Percentiles rank a stretch among this genome's conserved stretches.
phyloP scores from a whole-genome alignment of 2,888 invertebrate genomes.

The Amiota mariae region DNA sequence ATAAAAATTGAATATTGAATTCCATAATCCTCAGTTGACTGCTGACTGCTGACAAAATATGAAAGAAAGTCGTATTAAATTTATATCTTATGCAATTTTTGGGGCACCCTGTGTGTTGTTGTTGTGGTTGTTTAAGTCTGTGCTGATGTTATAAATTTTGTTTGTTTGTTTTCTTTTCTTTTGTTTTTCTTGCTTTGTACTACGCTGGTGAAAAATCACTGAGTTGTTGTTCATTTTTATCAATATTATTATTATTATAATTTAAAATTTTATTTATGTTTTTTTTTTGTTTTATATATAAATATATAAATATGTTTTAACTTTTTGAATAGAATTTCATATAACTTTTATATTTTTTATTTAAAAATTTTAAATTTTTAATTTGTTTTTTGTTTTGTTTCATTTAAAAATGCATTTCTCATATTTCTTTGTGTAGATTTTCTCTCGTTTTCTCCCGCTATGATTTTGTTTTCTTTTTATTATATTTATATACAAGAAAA shows the following conservation, averaged over 20 bases:
- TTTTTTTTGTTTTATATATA: conserved; percentile 25
- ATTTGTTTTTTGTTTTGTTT: neutral
- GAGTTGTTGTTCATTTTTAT: conserved; percentile 62
- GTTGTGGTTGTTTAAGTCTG: conserved; percentile 3
- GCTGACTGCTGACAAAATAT: too few species aligned
- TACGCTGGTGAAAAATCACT: conserved; percentile 75
- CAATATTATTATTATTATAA: conserved; percentile 1
- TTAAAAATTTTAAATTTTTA: neutral
- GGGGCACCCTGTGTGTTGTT: neutral
- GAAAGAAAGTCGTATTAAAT: too few species aligned
- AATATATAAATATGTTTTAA: conserved; percentile 40
- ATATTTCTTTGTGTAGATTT: neutral
- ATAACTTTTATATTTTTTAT: neutral
- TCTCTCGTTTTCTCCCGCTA: neutral
- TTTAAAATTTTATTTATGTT: conserved; percentile 21
- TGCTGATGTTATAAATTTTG: conserved; percentile 6
- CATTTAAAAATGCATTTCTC: conserved; percentile 17
- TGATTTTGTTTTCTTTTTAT: neutral
- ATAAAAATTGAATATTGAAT: neutral
- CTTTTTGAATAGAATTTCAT: conserved; percentile 16
- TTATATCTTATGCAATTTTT: too few species aligned
- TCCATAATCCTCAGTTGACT: too few species aligned
- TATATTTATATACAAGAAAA: conserved; percentile 24
- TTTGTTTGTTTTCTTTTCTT: conserved; percentile 36
- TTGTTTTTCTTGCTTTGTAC: conserved; percentile 68